A percentile compares a stretch with the other conserved stretches of the same genome.
phyloP scores from a whole-genome alignment of 2,113 vertebrate species.

The Marmota flaviventris region DNA sequence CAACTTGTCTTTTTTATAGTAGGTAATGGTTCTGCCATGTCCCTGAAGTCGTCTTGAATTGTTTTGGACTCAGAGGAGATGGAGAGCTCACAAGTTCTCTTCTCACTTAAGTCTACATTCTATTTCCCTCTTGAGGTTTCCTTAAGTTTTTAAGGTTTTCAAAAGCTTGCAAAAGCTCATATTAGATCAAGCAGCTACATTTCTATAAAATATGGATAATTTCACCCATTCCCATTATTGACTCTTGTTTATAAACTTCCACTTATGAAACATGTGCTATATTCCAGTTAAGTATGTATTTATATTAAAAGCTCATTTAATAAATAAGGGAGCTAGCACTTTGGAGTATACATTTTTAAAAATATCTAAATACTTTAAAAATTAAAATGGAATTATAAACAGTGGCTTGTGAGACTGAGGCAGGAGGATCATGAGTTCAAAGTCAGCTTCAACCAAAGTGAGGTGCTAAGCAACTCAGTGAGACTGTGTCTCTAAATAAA shows the following conservation, averaged over 20 bases:
- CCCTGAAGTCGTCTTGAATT: not conserved
- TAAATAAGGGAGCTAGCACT: not conserved
- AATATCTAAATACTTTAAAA: not conserved
- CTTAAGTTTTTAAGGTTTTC: conserved; percentile 27
- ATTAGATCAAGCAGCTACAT: not conserved
- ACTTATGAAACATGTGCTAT: not conserved
- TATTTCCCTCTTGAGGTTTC: not conserved
- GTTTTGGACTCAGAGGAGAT: not conserved
- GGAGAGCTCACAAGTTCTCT: not conserved
- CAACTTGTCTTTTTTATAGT: not conserved
- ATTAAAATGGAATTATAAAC: not conserved
- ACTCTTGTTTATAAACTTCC: not conserved
- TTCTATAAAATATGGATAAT: not conserved
- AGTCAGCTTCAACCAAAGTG: too few relatives aligned
- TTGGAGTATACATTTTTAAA: not conserved
- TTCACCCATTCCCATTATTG: not conserved
- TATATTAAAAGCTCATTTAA: not conserved
- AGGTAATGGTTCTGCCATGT: not conserved
- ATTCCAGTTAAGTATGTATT: conserved; percentile 44
- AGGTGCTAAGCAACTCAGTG: too few relatives aligned
- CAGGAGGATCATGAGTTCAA: too few relatives aligned
- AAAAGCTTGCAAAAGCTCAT: conserved; percentile 9
- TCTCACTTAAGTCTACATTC: not conserved
- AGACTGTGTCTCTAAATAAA: too few relatives aligned
- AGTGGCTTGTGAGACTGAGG: too few relatives aligned